Evolutionary conservation across 2,113 vertebrate genomes (phyloP).

Genomic region (Lophochroa leadbeateri): DNA sequence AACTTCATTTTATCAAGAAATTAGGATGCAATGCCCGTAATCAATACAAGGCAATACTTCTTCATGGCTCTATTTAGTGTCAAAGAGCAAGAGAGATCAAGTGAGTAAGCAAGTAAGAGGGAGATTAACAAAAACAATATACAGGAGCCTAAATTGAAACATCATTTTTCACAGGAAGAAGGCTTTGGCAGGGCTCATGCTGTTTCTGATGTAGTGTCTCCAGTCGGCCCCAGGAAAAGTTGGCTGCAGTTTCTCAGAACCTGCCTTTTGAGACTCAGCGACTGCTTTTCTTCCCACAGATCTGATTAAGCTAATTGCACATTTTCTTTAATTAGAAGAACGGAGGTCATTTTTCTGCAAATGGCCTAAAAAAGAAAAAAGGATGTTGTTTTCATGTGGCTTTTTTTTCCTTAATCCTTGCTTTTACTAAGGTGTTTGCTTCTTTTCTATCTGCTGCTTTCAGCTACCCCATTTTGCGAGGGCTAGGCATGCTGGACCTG

Average conservation of each 20-base stretch:
- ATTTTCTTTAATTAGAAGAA: conserved; percentile 64
- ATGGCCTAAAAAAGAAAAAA: not conserved
- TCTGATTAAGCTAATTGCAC: conserved; percentile 65
- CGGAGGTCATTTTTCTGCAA: conserved; percentile 40
- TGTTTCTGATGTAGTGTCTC: conserved; percentile 45
- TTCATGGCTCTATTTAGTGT: conserved; percentile 17
- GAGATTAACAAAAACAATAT: conserved; percentile 40
- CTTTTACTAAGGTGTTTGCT: conserved; percentile 42
- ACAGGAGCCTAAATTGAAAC: conserved; percentile 58
- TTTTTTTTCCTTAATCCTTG: not conserved
- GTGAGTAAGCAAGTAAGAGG: conserved; percentile 31
- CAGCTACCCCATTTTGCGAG: not conserved
- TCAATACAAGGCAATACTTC: not conserved
- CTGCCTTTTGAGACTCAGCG: conserved; percentile 55
- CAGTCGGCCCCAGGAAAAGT: conserved; percentile 19
- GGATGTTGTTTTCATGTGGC: not conserved
- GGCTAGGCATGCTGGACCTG: not conserved
- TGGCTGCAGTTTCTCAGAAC: conserved; percentile 69
- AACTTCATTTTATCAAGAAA: conserved; percentile 1
- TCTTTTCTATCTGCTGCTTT: conserved; percentile 20
- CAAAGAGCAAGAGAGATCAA: conserved; percentile 31
- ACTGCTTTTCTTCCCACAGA: conserved; percentile 66
- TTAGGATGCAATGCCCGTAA: not conserved
- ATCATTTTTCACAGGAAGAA: conserved; percentile 59
- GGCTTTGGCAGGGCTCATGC: conserved; percentile 19